Conservation (phyloP, 2,797 vertebrate genomes). For the Okamejei kenojei region DNA sequence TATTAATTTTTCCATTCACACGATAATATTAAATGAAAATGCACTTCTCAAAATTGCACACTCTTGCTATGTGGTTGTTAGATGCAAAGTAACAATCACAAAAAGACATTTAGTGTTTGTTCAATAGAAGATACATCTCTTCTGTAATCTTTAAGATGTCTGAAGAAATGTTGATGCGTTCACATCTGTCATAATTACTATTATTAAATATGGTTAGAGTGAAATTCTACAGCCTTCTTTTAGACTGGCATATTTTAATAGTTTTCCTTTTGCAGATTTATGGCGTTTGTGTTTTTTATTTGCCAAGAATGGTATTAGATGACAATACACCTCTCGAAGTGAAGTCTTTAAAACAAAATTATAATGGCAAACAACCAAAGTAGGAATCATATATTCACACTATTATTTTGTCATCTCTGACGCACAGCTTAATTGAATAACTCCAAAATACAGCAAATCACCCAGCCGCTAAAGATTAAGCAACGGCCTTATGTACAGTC, state of each 20-base stretch:
- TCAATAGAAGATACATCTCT: not conserved
- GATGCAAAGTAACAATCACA: not conserved
- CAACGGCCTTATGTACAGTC: not conserved
- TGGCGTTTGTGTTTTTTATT: not conserved
- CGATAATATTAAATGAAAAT: not conserved
- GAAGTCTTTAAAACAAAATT: not conserved
- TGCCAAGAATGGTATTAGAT: not conserved
- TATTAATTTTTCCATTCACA: not conserved
- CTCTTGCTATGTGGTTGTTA: not conserved
- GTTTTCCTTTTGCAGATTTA: not conserved
- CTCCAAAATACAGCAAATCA: not conserved
- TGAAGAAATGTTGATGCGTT: conserved; percentile 3
- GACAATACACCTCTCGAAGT: not conserved
- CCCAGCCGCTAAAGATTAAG: not conserved
- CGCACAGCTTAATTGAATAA: not conserved
- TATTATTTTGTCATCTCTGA: not conserved
- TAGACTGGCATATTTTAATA: too few relatives aligned
- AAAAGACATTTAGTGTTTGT: not conserved
- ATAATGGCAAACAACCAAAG: not conserved
- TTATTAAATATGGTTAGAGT: not conserved
- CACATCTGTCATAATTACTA: not conserved
- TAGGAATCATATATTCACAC: not conserved
- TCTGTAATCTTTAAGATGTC: not conserved
- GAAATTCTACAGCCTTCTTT: not conserved
- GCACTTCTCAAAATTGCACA: not conserved